phyloP scores from a whole-genome alignment of 2,113 vertebrate species.

The Fulmarus glacialis region DNA sequence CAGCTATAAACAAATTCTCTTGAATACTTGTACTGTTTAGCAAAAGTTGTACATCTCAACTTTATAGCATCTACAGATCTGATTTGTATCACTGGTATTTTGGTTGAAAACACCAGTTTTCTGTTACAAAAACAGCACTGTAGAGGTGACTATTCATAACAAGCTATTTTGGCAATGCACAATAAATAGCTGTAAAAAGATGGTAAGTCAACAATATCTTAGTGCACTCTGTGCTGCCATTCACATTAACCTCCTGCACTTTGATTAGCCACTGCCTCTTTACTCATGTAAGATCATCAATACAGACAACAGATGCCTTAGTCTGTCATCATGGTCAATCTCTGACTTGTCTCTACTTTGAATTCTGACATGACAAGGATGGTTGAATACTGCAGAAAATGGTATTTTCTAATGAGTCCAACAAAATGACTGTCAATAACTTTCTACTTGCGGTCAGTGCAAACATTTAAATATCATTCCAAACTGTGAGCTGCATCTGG shows the following conservation, averaged over 20 bases:
- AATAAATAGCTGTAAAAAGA: background rate
- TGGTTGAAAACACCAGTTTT: too few relatives aligned
- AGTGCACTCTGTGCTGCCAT: background rate
- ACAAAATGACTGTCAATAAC: background rate
- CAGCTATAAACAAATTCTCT: background rate
- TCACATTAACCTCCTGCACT: background rate
- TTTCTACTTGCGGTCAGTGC: background rate
- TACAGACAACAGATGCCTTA: background rate
- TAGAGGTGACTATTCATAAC: background rate
- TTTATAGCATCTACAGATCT: background rate
- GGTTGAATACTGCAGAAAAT: background rate
- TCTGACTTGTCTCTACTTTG: background rate
- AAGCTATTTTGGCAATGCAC: background rate
- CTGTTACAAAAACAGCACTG: fast-evolving
- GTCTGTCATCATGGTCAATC: background rate
- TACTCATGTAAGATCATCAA: background rate
- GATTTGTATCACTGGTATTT: background rate
- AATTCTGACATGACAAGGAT: background rate
- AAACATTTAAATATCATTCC: background rate
- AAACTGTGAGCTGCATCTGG: background rate
- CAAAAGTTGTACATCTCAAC: background rate
- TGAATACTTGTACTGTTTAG: background rate
- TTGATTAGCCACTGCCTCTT: background rate
- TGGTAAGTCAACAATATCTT: background rate
- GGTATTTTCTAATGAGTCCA: background rate